Percentiles rank a stretch among this genome's conserved stretches.
Conservation (phyloP, 2,888 invertebrate species). For the Biston stratarius region DNA sequence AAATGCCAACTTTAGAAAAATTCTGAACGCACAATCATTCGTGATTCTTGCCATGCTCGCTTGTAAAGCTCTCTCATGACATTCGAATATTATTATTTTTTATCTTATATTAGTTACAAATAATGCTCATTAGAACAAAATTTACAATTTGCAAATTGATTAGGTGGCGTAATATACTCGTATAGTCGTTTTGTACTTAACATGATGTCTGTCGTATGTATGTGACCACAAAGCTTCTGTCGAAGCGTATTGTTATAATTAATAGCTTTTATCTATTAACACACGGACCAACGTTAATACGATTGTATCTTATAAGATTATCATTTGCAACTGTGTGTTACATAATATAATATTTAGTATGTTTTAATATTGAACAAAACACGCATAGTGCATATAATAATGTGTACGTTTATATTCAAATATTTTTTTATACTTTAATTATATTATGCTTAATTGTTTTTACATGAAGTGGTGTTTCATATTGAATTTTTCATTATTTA, state of each 20-base stretch:
- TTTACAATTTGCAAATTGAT: background rate
- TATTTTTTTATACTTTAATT: background rate
- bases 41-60: background rate
- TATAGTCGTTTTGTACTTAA: no score
- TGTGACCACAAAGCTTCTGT: no score
- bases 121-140: conserved; percentile 8
- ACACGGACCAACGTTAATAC: conserved; percentile 5
- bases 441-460: background rate
- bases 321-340: background rate
- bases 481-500: no score
- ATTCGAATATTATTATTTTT: background rate
- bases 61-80: background rate
- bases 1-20: background rate
- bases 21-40: background rate
- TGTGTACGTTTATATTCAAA: background rate
- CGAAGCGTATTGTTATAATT: no score
- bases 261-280: background rate
- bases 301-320: background rate
- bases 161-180: background rate
- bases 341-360: background rate
- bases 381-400: no score
- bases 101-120: background rate
- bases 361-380: no score
- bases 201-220: no score
- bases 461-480: background rate